phyloP scores from a whole-genome alignment of 1,140 invertebrate genomes.

The Onthophagus taurus region DNA sequence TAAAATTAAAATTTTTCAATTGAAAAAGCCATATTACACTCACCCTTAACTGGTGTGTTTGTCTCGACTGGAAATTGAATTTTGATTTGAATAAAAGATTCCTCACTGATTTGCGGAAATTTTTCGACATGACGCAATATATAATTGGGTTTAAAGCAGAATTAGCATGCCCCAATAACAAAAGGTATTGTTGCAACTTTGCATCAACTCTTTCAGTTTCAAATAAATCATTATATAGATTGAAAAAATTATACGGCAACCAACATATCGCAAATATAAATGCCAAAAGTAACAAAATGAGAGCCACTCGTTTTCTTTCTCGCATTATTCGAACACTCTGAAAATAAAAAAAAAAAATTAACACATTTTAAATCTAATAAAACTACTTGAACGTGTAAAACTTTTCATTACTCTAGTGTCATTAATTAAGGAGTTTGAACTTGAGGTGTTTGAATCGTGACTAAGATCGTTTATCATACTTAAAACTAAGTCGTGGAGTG shows the following conservation, averaged over 20 bases:
- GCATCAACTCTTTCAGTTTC: constrained; percentile 26
- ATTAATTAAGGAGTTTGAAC: too few species aligned
- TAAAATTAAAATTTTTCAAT: too few species aligned
- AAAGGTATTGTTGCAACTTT: constrained; percentile 40
- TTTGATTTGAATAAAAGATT: constrained; percentile 45
- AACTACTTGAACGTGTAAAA: too few species aligned
- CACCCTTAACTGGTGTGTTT: constrained; percentile 17
- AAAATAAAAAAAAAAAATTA: constrained; percentile 31
- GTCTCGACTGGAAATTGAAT: constrained; percentile 20
- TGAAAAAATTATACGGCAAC: constrained; percentile 67
- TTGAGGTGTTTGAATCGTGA: too few species aligned
- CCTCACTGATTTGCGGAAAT: constrained; percentile 63
- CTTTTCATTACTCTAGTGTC: too few species aligned
- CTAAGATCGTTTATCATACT: too few species aligned
- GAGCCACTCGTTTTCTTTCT: constrained; percentile 59
- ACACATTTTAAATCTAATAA: too few species aligned
- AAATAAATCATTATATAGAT: constrained; percentile 53
- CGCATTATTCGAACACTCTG: constrained; percentile 53
- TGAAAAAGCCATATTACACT: too few species aligned
- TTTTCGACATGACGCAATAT: constrained; percentile 80
- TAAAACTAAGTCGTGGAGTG: too few species aligned
- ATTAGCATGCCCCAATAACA: constrained; percentile 61
- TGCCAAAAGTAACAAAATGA: constrained; percentile 62
- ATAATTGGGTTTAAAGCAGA: constrained; percentile 82
- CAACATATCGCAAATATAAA: constrained; percentile 68